Evolutionary conservation across 1,140 invertebrate genomes (phyloP).

Genomic region (Nylanderia fulva): DNA sequence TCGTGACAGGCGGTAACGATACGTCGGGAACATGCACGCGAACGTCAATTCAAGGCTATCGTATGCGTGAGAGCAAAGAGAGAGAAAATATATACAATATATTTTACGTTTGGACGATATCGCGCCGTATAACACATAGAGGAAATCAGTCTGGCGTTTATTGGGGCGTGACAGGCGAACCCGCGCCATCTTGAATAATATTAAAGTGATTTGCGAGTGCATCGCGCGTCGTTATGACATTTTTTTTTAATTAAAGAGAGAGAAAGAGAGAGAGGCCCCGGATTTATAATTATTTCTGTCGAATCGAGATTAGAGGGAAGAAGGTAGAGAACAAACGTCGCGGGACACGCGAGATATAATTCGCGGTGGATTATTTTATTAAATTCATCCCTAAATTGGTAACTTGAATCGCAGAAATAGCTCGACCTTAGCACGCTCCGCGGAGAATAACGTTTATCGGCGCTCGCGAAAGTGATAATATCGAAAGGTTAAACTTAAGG

Average conservation of each 20-base stretch:
- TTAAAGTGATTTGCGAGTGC: slow-evolving; percentile 53
- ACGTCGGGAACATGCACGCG: slow-evolving; percentile 52
- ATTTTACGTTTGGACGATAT: slow-evolving; percentile 52
- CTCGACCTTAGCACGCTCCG: slow-evolving; percentile 24
- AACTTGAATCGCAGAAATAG: slow-evolving; percentile 27
- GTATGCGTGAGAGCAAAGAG: slow-evolving; percentile 28
- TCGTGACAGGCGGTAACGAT: slow-evolving; percentile 55
- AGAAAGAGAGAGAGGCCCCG: background rate
- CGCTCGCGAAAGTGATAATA: background rate
- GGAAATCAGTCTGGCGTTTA: slow-evolving; percentile 59
- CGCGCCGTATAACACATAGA: slow-evolving; percentile 25
- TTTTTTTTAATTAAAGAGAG: slow-evolving; percentile 46
- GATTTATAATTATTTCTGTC: slow-evolving; percentile 51
- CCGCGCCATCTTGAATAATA: slow-evolving; percentile 55
- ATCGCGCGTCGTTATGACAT: slow-evolving; percentile 57
- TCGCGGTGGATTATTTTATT: slow-evolving; percentile 41
- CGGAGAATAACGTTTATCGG: background rate
- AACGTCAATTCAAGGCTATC: slow-evolving; percentile 61
- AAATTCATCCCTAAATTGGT: slow-evolving; percentile 3
- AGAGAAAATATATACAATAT: slow-evolving; percentile 2
- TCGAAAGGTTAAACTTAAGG: slow-evolving; percentile 6
- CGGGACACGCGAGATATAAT: slow-evolving; percentile 34
- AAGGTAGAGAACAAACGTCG: background rate
- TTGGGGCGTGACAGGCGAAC: slow-evolving; percentile 52
- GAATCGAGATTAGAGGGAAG: slow-evolving; percentile 30